Base-by-base conservation (phyloP, 1,140 invertebrate species). In the Lordiphosa stackelbergi region DNA sequence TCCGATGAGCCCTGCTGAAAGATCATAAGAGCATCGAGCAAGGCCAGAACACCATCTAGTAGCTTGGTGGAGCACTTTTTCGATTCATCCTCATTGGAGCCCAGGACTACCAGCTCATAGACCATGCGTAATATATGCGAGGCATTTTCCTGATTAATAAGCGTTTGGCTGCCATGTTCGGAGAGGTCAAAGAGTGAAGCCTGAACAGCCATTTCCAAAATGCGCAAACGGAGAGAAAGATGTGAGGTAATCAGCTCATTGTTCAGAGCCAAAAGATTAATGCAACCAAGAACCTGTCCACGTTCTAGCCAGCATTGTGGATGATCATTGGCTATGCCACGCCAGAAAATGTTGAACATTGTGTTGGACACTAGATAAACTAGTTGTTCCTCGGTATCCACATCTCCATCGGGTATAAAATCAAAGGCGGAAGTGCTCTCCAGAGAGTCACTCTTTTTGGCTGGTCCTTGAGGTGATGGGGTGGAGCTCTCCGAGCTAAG, bases 181-280 rank as follows among this genome's bases (percentile, higher is more conserved):
- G 89, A 89, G 5, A 92, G 87, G 69, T 93, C 91, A 34, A 88
- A 87, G 2, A 91, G 85, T 36, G 90, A 90, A 0, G 90, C 90
- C 66, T 92, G 90, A 4, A 92, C 87, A 13, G 90, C 89, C 88
- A 92, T 90, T 83, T 92, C 92, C 10, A 92, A 54, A 24, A 93
- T 88, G n/a, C 89, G 88, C 48, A 92, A 66, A 60, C 91, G 91
- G 42, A 93, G 63, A 53, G 90, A 88, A 13, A 90, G 85, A 71
- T 90, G 89, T 9, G 91, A 90, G 38, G 88, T 88, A 16, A 91
- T 89, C n/a, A 93, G 71, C 54, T 89, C 88, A 74, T 92, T 91
- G 52, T 90, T 90, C 28, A 91, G 81, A 8, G 89, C 90, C 13
- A 92, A 70, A n/a, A 91, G 77, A 85, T 92, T 91, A 10, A 93